Conservation (phyloP, 2,113 vertebrate genomes). For the Coptodon rendalli region DNA sequence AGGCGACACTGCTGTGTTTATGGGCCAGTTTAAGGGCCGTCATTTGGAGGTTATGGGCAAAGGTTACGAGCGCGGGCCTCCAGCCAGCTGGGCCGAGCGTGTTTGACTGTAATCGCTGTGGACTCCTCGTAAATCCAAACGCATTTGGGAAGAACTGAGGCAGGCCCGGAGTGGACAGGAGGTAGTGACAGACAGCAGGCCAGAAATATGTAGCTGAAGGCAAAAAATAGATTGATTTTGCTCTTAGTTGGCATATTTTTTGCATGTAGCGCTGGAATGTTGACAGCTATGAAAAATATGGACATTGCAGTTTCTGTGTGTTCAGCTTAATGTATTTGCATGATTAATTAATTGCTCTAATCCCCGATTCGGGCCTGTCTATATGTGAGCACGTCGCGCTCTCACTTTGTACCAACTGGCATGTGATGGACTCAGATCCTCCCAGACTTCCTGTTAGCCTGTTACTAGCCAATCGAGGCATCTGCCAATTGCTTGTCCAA, state of each 20-base stretch:
- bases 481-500: conserved; percentile 39
- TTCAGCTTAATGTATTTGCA: conserved; percentile 11
- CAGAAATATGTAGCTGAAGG: background rate
- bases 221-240: background rate
- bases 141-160: background rate
- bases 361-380: background rate
- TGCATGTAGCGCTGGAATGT: background rate
- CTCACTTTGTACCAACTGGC: conserved; percentile 8
- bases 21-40: conserved; percentile 12
- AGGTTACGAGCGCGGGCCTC: conserved; percentile 18
- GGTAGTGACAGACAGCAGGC: background rate
- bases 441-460: conserved; percentile 34
- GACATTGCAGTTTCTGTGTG: conserved; percentile 1
- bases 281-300: background rate
- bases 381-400: background rate
- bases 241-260: background rate
- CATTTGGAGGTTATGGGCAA: conserved; percentile 36
- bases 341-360: conserved; percentile 19
- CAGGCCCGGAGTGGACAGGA: background rate
- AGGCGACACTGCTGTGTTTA: conserved; percentile 10
- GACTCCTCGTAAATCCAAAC: conserved; percentile 8
- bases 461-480: conserved; percentile 6
- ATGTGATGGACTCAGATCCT: conserved; percentile 1
- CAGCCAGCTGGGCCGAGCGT: conserved; percentile 1
- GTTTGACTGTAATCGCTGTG: conserved; percentile 36